These are phyloP conservation scores for Hipparchia sbordonii DNA, from an alignment of 2,888 invertebrate species.

Conservation along the genomic window DNA sequence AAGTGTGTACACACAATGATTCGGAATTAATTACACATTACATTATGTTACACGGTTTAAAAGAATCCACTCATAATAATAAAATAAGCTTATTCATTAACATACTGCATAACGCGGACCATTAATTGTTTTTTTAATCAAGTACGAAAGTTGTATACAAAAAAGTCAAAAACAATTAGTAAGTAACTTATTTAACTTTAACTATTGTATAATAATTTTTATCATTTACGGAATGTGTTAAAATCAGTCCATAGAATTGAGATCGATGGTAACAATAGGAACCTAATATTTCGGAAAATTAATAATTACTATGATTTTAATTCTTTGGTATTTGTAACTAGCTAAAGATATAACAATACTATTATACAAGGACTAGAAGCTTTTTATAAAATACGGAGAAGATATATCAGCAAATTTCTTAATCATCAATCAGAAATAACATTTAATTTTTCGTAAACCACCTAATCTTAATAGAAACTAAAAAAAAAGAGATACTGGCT, in stretches of 20 bases:
- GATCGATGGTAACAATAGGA: slow-evolving; percentile 4
- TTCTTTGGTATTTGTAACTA: slow-evolving; percentile 1
- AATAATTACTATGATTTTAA: neutral
- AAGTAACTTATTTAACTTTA: too few relatives aligned
- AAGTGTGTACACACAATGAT: too few relatives aligned
- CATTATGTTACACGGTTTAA: too few relatives aligned
- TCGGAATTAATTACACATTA: too few relatives aligned
- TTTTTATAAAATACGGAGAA: slow-evolving; percentile 1
- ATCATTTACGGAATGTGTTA: slow-evolving; percentile 1
- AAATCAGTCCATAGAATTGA: neutral
- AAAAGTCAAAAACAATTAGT: too few relatives aligned
- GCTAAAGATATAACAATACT: neutral
- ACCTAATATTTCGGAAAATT: neutral
- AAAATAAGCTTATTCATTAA: too few relatives aligned
- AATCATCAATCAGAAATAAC: neutral
- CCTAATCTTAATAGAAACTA: too few relatives aligned
- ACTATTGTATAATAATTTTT: neutral
- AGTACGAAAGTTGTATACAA: too few relatives aligned
- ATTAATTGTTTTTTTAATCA: too few relatives aligned
- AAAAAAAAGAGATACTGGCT: too few relatives aligned
- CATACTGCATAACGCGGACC: too few relatives aligned
- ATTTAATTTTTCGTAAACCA: neutral
- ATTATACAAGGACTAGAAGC: slow-evolving; percentile 12
- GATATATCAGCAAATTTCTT: neutral
- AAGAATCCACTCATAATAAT: too few relatives aligned